phyloP scores from a whole-genome alignment of 2,797 vertebrate genomes.

The Artibeus lituratus region DNA sequence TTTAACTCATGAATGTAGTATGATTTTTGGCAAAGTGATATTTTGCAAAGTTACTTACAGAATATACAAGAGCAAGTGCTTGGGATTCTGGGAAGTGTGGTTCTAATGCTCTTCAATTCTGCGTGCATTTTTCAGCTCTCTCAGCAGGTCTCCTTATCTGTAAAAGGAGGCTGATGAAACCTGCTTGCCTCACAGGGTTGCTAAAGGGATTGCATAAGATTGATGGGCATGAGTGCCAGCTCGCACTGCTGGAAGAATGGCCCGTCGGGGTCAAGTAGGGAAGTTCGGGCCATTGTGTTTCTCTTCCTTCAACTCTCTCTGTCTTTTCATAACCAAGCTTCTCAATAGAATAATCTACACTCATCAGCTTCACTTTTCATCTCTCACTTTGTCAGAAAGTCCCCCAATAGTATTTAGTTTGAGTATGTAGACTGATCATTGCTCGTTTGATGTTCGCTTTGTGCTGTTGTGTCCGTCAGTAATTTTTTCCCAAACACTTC shows the following conservation, averaged over 20 bases:
- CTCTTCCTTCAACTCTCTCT: background rate
- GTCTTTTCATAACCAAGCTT: background rate
- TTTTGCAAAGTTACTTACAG: background rate
- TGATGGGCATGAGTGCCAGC: background rate
- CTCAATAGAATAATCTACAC: background rate
- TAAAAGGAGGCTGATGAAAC: background rate
- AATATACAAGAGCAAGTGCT: background rate
- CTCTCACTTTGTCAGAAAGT: background rate
- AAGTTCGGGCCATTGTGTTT: background rate
- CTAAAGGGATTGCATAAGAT: background rate
- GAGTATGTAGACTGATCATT: background rate
- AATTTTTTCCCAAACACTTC: background rate
- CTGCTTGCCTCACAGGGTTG: background rate
- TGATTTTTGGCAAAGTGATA: background rate
- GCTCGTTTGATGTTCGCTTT: constrained; percentile 20
- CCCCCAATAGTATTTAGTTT: background rate
- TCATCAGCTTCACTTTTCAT: background rate
- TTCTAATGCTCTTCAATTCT: background rate
- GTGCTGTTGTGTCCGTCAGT: background rate
- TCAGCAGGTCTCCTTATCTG: background rate
- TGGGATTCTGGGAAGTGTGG: background rate
- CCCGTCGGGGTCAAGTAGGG: background rate
- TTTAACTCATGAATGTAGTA: background rate
- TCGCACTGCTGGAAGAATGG: background rate
- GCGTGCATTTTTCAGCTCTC: background rate